Evolutionary conservation across 2,797 vertebrate species (phyloP).

Genomic region (Scarus forsteni): DNA sequence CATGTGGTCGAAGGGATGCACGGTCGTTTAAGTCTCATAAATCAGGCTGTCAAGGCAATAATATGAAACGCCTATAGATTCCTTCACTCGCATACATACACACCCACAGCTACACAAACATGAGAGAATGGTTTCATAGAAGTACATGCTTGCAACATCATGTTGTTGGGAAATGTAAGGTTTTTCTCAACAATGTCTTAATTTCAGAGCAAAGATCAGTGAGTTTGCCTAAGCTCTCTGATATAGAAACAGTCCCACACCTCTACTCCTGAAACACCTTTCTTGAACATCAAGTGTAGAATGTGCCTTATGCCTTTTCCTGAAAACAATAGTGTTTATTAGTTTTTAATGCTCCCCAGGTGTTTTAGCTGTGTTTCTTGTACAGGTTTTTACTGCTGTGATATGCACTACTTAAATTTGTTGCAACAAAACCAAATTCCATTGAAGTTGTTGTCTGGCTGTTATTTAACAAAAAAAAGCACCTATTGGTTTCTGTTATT

Average conservation of each 20-base stretch:
- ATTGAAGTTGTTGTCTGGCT: no score
- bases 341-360: background rate
- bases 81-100: slow-evolving; percentile 17
- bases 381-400: no score
- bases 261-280: background rate
- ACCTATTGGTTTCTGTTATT: no score
- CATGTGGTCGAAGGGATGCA: slow-evolving; percentile 43
- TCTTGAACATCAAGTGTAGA: background rate
- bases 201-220: background rate
- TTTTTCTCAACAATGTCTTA: background rate
- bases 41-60: slow-evolving; percentile 45
- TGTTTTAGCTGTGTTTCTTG: background rate
- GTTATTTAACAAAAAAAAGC: no score
- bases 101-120: slow-evolving; percentile 17
- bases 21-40: slow-evolving; percentile 57
- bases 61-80: slow-evolving; percentile 47
- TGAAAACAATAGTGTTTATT: background rate
- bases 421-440: no score
- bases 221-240: background rate
- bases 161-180: background rate
- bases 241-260: background rate
- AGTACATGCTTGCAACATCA: background rate
- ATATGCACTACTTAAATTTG: no score
- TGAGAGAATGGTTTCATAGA: background rate
- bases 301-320: background rate